These are phyloP conservation scores for Drosophila sturtevanti DNA, from an alignment of 1,140 invertebrate species.

Conservation along the genomic window DNA sequence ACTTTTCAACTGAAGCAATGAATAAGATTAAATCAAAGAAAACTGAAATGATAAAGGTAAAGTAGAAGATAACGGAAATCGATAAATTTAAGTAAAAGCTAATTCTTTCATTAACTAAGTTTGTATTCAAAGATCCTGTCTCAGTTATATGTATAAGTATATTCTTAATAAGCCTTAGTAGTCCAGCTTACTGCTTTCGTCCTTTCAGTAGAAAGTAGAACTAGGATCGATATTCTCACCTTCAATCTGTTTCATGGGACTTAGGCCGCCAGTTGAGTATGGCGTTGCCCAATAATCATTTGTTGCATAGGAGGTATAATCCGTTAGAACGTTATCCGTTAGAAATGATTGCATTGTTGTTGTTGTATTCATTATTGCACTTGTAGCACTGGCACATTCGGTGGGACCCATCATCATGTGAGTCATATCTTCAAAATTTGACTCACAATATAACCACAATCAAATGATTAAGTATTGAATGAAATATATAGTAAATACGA, in stretches of 20 bases:
- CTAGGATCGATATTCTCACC: no score
- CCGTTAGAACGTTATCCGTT: constrained; percentile 67
- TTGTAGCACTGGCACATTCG: constrained; percentile 72
- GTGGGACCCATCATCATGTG: constrained; percentile 76
- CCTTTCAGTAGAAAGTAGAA: no score
- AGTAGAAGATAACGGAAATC: no score
- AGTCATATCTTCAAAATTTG: constrained; percentile 48
- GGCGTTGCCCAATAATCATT: constrained; percentile 75
- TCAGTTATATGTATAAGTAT: no score
- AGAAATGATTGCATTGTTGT: constrained; percentile 71
- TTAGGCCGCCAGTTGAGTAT: constrained; percentile 66
- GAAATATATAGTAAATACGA: not conserved
- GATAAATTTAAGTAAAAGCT: no score
- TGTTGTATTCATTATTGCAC: constrained; percentile 69
- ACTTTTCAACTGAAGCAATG: no score
- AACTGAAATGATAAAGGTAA: no score
- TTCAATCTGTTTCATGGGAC: constrained; percentile 82
- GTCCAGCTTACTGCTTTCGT: no score
- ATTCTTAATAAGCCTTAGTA: no score
- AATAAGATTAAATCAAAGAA: no score
- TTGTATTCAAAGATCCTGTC: no score
- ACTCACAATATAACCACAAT: not conserved
- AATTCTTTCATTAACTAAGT: no score
- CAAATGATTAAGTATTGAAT: not conserved
- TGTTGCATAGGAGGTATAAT: constrained; percentile 70